Evolutionary conservation across 2,113 vertebrate species (phyloP), one percentile per base, ranked within the genome.

Genomic region (Calyptomena viridis): DNA sequence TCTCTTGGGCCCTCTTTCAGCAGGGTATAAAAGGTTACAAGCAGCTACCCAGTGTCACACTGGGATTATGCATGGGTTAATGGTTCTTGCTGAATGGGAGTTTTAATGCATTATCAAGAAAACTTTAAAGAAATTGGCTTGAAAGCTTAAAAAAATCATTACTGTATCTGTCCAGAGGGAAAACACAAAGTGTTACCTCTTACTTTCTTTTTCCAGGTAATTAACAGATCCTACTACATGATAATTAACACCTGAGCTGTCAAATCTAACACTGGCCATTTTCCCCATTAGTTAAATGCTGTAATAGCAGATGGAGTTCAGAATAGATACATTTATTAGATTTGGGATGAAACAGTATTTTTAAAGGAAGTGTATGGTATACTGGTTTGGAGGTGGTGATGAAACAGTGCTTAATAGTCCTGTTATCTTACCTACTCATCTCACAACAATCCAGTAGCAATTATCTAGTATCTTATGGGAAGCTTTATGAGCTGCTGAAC

Each of bases 381-480:
- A 84, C 86, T 95, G 78, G 42, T 92, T 96, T 95, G 44, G n/a
- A 12, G 63, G 39, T 59, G 73, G 39, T 94, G 84, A 90, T 62
- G 95, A 95, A 95, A 91, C 50, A 89, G 40, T 33, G 46, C 63
- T 77, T 96, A 95, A 95, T 93, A 94, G 84, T 69, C 47, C 28
- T 95, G 81, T 83, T 97, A 97, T 97, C 96, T 95, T 76, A 78
- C 78, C 39, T 92, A 76, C 83, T 93, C 78, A 96, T 97, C 90
- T 0, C 71, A 59, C 39, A 90, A 80, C 94, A 95, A 97, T 92
- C 46, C 92, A 72, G 77, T 50, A 94, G 78, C 89, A 94, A 94
- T 95, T 96, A 94, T 87, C 90, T 92, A 42, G 44, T 91, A 92
- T 87, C 84, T 96, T 77, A 86, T 79, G 93, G 78, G 80, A 96